These are phyloP conservation scores for Pagrus major DNA, from an alignment of 2,113 vertebrate species.

Conservation along the genomic window DNA sequence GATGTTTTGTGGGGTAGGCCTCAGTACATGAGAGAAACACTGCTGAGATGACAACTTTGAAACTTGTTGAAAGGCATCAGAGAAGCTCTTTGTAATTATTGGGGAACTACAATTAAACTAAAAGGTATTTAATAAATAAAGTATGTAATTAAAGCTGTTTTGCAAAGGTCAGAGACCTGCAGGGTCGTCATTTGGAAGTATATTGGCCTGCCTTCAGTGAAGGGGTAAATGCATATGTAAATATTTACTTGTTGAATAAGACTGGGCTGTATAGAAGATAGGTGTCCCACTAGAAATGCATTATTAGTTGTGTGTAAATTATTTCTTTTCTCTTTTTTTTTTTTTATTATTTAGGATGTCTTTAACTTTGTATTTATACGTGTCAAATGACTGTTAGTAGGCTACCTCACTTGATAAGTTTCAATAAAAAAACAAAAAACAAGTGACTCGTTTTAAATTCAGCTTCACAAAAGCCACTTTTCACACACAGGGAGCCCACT, in stretches of 20 bases:
- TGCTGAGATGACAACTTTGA: slow-evolving; percentile 29
- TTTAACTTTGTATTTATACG: slow-evolving; percentile 66
- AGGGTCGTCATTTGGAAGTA: slow-evolving; percentile 34
- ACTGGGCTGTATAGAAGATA: slow-evolving; percentile 71
- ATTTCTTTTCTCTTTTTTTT: no score
- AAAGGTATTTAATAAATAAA: slow-evolving; percentile 65
- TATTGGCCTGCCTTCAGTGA: slow-evolving; percentile 74
- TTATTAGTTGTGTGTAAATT: slow-evolving; percentile 65
- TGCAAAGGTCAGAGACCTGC: slow-evolving; percentile 35
- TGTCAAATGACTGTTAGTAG: slow-evolving; percentile 41
- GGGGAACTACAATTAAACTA: slow-evolving; percentile 30
- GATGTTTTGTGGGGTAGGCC: slow-evolving; percentile 34
- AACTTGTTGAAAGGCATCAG: slow-evolving; percentile 38
- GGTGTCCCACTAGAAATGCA: slow-evolving; percentile 28
- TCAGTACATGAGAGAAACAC: slow-evolving; percentile 15
- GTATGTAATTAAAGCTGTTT: slow-evolving; percentile 49
- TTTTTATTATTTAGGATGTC: slow-evolving; percentile 44
- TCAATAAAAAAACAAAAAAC: slow-evolving; percentile 77
- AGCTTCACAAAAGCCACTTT: slow-evolving; percentile 19
- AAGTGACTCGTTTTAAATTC: slow-evolving; percentile 7
- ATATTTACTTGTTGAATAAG: slow-evolving; percentile 73
- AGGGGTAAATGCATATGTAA: slow-evolving; percentile 74
- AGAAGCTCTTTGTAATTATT: slow-evolving; percentile 65
- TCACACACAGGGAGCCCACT: slow-evolving; percentile 66
- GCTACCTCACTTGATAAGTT: slow-evolving; percentile 42